A percentile compares a stretch with the other conserved stretches of the same genome.
Evolutionary conservation across 2,888 invertebrate genomes (phyloP).

Genomic region (Himalopsyche anomala): DNA sequence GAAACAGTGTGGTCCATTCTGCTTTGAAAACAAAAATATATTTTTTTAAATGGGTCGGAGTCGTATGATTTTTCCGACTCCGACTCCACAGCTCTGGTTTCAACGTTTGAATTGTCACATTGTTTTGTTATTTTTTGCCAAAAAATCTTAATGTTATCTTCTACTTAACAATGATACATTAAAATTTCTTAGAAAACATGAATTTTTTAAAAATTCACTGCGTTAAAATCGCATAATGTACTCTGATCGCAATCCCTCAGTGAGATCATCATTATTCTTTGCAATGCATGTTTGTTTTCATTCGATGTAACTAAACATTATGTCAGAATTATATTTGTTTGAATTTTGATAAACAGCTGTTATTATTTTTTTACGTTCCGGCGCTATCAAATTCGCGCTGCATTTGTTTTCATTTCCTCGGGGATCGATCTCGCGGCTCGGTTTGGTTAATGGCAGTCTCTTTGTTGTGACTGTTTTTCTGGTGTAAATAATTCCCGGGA

Average conservation of each 20-base stretch:
- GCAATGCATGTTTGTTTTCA: background rate
- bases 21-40: too few relatives aligned
- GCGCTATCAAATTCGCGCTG: background rate
- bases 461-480: background rate
- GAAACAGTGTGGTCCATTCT: too few relatives aligned
- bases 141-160: too few relatives aligned
- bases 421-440: background rate
- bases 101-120: too few relatives aligned
- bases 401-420: constrained; percentile 6
- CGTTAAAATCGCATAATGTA: too few relatives aligned
- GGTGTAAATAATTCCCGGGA: background rate
- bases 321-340: constrained; percentile 16
- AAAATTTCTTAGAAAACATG: too few relatives aligned
- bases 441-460: background rate
- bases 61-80: too few relatives aligned
- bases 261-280: background rate
- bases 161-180: too few relatives aligned
- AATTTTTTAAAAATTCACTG: too few relatives aligned
- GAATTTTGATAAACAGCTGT: constrained; percentile 2
- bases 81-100: too few relatives aligned
- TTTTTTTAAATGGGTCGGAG: too few relatives aligned
- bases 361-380: background rate
- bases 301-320: background rate
- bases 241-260: background rate
- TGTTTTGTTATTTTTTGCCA: too few relatives aligned